Conservation (phyloP, 2,888 invertebrate genomes). For the Petrolisthes manimaculis region DNA sequence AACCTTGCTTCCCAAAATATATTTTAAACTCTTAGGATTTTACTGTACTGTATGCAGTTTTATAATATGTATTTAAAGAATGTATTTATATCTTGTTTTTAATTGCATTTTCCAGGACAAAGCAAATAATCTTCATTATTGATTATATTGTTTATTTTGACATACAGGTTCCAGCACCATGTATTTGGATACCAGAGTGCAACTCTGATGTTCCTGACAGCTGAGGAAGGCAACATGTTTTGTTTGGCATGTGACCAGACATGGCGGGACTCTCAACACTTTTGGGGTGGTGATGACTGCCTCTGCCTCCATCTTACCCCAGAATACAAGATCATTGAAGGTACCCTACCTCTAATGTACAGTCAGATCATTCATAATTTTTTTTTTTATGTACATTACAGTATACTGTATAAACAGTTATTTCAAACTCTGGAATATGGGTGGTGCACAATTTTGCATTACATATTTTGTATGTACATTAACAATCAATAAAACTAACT, state of each 20-base stretch:
- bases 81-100: too few relatives aligned
- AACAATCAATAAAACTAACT: not conserved
- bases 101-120: too few relatives aligned
- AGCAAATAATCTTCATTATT: too few relatives aligned
- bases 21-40: too few relatives aligned
- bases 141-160: not conserved
- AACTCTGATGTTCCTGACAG: constrained; percentile 74
- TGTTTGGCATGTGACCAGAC: constrained; percentile 83
- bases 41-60: too few relatives aligned
- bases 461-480: not conserved
- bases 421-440: not conserved
- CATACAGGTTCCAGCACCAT: constrained; percentile 81
- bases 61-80: too few relatives aligned
- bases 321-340: constrained; percentile 72
- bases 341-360: constrained; percentile 67
- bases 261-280: constrained; percentile 88
- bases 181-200: constrained; percentile 81
- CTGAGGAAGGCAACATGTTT: constrained; percentile 77
- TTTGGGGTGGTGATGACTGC: constrained; percentile 86
- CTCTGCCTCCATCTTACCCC: constrained; percentile 81
- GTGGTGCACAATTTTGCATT: not conserved
- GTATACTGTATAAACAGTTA: not conserved
- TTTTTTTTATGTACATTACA: not conserved
- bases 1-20: too few relatives aligned
- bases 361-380: too few relatives aligned